A percentile compares a stretch with the other conserved stretches of the same genome.
Conservation (phyloP, 2,888 invertebrate species). For the Allolobophora icterica region DNA sequence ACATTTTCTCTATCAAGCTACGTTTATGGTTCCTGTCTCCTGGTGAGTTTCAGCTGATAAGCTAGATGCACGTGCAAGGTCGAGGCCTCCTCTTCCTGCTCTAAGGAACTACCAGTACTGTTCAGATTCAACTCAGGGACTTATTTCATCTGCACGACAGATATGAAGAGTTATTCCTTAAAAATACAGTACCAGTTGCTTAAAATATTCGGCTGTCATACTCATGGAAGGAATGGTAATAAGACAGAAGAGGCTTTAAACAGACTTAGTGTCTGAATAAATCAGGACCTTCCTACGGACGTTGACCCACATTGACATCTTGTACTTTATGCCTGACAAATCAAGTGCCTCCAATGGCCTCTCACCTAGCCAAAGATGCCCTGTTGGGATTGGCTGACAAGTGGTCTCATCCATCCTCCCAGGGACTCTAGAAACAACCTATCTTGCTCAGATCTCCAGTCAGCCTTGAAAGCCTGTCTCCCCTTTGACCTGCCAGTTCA, state of each 20-base stretch:
- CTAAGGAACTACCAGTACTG: background rate
- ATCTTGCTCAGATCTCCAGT: background rate
- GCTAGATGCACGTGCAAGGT: background rate
- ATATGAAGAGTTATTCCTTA: background rate
- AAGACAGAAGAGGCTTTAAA: conserved; percentile 2
- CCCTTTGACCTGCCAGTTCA: background rate
- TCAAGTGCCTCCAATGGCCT: background rate
- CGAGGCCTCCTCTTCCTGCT: background rate
- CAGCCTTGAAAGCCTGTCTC: background rate
- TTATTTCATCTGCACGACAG: background rate
- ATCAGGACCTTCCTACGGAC: background rate
- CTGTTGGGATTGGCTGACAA: background rate
- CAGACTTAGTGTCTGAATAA: background rate
- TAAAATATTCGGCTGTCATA: background rate
- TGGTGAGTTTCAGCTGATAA: too few species aligned
- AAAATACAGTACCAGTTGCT: background rate
- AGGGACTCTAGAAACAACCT: background rate
- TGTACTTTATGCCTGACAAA: conserved; percentile 17
- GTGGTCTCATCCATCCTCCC: background rate
- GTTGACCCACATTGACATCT: background rate
- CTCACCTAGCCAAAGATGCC: background rate
- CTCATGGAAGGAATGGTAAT: background rate
- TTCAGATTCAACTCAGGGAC: background rate
- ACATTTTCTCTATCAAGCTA: background rate
- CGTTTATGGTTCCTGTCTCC: background rate